A percentile compares a stretch with the other conserved stretches of the same genome.
phyloP scores from a whole-genome alignment of 53 echinoderm and acorn worm species.

The Echinometra lucunter region DNA sequence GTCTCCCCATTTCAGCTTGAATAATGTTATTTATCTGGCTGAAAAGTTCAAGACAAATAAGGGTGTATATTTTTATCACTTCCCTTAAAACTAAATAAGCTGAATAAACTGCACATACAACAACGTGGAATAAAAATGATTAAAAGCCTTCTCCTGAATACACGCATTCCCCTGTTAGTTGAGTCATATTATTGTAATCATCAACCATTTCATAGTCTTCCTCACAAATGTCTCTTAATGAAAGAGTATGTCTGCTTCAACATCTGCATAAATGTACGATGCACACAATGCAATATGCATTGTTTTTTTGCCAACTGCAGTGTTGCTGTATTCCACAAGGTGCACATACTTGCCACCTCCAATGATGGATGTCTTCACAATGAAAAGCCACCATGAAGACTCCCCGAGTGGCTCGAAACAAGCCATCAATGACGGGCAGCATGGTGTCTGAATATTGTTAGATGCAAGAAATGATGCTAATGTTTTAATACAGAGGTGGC shows the following conservation, averaged over 20 bases:
- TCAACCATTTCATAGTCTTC: background rate
- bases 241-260: background rate
- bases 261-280: background rate
- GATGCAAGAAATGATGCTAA: constrained; percentile 3
- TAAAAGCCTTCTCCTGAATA: constrained; percentile 32
- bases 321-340: constrained; percentile 30
- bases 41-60: background rate
- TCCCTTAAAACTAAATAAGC: constrained; percentile 18
- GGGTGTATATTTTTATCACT: background rate
- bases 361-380: background rate
- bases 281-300: background rate
- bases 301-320: constrained; percentile 11
- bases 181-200: background rate
- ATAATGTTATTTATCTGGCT: background rate
- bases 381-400: constrained; percentile 15
- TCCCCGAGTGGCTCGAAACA: background rate
- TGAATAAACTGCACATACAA: background rate
- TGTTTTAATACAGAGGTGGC: background rate
- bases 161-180: background rate
- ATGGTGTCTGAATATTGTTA: background rate
- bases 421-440: constrained; percentile 1
- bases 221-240: background rate
- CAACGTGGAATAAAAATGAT: constrained; percentile 28
- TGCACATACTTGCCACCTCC: constrained; percentile 4
- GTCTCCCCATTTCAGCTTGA: background rate